Evolutionary conservation across 2,888 invertebrate species (phyloP), one percentile per base, ranked within the genome.

Genomic region (Pocota personata): DNA sequence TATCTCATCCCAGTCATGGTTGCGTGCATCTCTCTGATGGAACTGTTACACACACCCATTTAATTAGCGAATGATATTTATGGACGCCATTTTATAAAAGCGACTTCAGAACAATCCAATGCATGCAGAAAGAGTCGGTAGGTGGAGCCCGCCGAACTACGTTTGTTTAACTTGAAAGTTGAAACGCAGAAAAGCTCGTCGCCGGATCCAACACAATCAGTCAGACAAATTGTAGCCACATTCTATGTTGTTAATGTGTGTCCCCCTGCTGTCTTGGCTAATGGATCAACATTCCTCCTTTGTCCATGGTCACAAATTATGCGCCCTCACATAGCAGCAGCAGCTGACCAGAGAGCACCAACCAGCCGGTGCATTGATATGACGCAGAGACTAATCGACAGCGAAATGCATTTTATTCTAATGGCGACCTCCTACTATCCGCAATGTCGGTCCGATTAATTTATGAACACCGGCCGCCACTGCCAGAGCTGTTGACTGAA

Each of bases 1-100:
- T n/a, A 46, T 71, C 71, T 62, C 32, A 66, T 83, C 83, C 83
- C 82, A 66, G 76, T 77, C 72, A 82, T 77, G 82, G 72, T 86
- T 86, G 86, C 86, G 76, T 86, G 86, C 76, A 60, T 62, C 71
- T 57, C 48, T 48, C 76, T 86, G 86, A 86, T 86, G 86, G 86
- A 82, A 86, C 73, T 86, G 86, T 77, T 77, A 77, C 82, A 86
- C 86, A 86, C 86, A 86, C 86, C 86, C 86, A 86, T 86, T 86
- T 86, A 86, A 86, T 86, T 82, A 86, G 72, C 82, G 10, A 82
- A 86, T 67, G 82, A 82, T 82, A 86, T 86, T 86, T 86, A 86
- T 86, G 86, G 86, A 82, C 86, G 82, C 86, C 86, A 86, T 86
- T 72, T 86, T 77, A 43, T 8, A 37, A 52, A 21, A 24, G 3